Base-by-base conservation (phyloP, 2,113 vertebrate species). In the Hippolais icterina region DNA sequence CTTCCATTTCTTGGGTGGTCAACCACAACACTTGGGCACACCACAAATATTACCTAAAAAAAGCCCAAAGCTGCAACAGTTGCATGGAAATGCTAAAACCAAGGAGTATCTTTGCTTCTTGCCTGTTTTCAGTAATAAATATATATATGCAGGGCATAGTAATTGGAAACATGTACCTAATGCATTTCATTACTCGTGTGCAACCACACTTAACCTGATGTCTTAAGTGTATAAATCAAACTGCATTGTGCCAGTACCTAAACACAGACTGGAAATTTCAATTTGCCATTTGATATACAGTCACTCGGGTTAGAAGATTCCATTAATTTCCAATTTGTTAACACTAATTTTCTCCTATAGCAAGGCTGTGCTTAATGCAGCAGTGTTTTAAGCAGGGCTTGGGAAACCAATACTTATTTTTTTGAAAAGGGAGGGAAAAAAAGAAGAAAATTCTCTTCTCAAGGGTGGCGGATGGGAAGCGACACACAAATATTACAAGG, bases 181-280 rank as follows among this genome's bases (percentile, higher is more conserved):
- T 22, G 60, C 60, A 70, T 81, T 90, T 87, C 74, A 87, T 89
- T 90, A 91, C 70, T 80, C 33, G 57, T 61, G 57, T 82, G 70
- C 75, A 84, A 79, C 79, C 77, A 76, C 2, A 92, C 63, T 89
- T 87, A 92, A 84, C 65, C 53, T 28, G 42, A 54, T 70, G 63
- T 57, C 90, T 89, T 87, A 52, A 72, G 76, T 15, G 74, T 50
- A 50, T 59, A 92, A 90, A 91, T 94, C 83, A 90, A 59, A 91
- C 25, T 31, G 75, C 65, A 54, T 75, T 71, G 83, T 86, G 68
- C 41, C 61, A 83, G 56, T 29, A 75, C 83, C 80, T 86, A 92
- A 86, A 95, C 65, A 69, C 77, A 91, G 77, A 44, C 33, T 69
- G 72, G 52, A 94, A 88, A 94, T 90, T 86, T 86, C 85, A 82